These are phyloP conservation scores for Furnarius figulus DNA, from an alignment of 2,113 vertebrate genomes.

Conservation along the genomic window DNA sequence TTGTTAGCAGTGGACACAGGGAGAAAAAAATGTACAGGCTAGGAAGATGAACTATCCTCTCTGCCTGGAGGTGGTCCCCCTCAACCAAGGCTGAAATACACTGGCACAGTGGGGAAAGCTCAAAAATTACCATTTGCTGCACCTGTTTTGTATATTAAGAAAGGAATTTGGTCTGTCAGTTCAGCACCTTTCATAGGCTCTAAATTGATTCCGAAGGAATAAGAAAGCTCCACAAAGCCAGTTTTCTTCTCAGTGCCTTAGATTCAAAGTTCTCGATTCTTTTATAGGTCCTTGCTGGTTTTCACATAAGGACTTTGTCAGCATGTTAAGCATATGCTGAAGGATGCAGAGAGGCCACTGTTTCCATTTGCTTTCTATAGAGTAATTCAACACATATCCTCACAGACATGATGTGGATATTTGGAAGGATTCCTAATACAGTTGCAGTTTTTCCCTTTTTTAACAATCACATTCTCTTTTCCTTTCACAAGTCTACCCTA, in stretches of 20 bases:
- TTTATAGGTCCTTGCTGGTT: conserved; percentile 24
- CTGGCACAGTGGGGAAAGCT: neutral
- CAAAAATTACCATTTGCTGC: neutral
- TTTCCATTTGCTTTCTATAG: conserved; percentile 25
- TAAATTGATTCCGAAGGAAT: neutral
- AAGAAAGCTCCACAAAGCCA: neutral
- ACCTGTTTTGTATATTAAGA: conserved; percentile 24
- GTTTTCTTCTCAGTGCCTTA: neutral
- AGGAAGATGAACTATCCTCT: conserved; percentile 57
- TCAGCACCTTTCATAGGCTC: neutral
- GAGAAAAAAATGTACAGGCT: neutral
- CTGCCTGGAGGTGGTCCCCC: conserved; percentile 49
- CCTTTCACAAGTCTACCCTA: neutral
- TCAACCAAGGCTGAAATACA: neutral
- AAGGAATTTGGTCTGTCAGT: neutral
- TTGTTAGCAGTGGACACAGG: conserved; percentile 35
- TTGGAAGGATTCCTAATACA: neutral
- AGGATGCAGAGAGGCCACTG: neutral
- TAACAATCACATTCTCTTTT: neutral
- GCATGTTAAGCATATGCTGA: neutral
- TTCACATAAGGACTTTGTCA: neutral
- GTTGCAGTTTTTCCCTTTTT: neutral
- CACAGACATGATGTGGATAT: neutral
- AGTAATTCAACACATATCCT: neutral
- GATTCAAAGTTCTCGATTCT: neutral